Base-by-base conservation (phyloP, 1,140 invertebrate genomes). In the Elymnias hypermnestra region DNA sequence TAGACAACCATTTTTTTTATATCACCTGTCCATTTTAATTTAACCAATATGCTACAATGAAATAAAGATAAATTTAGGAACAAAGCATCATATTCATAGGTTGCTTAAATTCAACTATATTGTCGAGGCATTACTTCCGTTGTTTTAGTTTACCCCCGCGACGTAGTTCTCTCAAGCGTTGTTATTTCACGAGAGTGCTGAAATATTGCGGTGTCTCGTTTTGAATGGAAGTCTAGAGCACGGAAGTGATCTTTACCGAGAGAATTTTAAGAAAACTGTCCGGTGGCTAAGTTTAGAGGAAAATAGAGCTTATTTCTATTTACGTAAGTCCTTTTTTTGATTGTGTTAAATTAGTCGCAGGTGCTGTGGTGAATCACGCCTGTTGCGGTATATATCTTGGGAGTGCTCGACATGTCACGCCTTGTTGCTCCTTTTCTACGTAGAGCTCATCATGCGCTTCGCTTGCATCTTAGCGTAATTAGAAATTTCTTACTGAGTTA, bases 131-230 rank as follows among this genome's bases (percentile, higher is more conserved):
- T 66, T 59, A 53, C 63, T 61, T 50, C 49, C 53, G 64, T 55
- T 63, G 53, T 59, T 72, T 53, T 55, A 71, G 63, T 76, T 76
- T 63, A 63, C 57, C 38, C 40, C 59, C 0, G 7, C 58, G 67
- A 62, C 75, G 66, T 43, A 25, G 40, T 38, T 25, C 39, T 50
- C 40, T 59, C 54, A 52, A 63, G 66, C 68, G 73, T 73, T 79
- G 72, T 79, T 83, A 76, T 83, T 79, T 83, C 72, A 71, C 55
- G 61, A 63, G 51, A 66, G 60, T 62, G 60, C 61, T 77, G 67
- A 79, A 77, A 79, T 79, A 79, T 79, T 72, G 65, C 67, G 46
- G 59, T 52, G 58, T 53, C 57, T 57, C 50, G 38, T 53, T 54
- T 64, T 53, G 28, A 46, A 57, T 64, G 57, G 40, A 49, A 63